These are phyloP conservation scores for Rhinichthys klamathensis DNA, from an alignment of 2,113 vertebrate species.

Conservation along the genomic window DNA sequence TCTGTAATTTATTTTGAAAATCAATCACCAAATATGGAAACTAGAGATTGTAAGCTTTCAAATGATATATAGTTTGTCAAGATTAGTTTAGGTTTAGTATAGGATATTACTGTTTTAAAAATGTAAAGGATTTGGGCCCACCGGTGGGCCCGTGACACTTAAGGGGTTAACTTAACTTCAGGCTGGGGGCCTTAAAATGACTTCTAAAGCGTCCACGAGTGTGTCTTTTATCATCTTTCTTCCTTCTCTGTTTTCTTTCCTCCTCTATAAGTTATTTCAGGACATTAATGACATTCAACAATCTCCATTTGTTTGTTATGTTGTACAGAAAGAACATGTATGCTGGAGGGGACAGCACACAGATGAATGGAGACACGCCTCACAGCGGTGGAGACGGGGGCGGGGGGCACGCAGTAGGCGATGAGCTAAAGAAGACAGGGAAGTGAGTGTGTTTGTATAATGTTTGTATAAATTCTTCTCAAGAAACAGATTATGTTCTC, in stretches of 20 bases:
- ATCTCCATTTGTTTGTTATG: constrained; percentile 31
- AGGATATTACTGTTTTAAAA: too few relatives aligned
- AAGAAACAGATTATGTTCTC: constrained; percentile 3
- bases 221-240: not conserved
- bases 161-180: not conserved
- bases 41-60: too few relatives aligned
- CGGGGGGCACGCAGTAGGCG: constrained; percentile 85
- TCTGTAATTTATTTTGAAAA: too few relatives aligned
- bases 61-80: too few relatives aligned
- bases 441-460: constrained; percentile 71
- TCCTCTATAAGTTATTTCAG: not conserved
- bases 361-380: constrained; percentile 94
- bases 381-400: constrained; percentile 85
- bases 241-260: not conserved
- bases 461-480: constrained; percentile 8
- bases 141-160: too few relatives aligned
- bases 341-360: constrained; percentile 85
- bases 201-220: not conserved
- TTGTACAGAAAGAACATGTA: constrained; percentile 92
- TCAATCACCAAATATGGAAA: too few relatives aligned
- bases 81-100: too few relatives aligned
- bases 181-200: not conserved
- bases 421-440: constrained; percentile 90
- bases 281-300: constrained; percentile 11
- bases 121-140: too few relatives aligned